Evolutionary conservation across 2,888 invertebrate genomes (phyloP), one percentile per base, ranked within the genome.

Genomic region (Oxystoma pomonae): DNA sequence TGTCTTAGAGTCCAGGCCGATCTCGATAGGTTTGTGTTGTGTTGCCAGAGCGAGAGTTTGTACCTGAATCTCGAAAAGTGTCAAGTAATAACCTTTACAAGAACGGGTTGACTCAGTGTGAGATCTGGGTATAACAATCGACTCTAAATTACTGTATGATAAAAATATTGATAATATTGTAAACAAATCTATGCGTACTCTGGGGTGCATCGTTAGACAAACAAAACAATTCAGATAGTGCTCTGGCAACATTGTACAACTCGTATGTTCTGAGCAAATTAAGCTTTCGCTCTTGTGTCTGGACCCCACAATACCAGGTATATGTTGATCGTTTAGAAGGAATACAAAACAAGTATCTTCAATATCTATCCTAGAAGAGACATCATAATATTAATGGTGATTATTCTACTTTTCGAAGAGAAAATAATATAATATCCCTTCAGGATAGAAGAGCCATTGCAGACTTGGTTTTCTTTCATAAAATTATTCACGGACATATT

Each of bases 81-180:
- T 35, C 35, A 35, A 35, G 12, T 12, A 7, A 35, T 35, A 35
- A 35, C 35, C 12, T 35, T 35, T 35, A 35, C 35, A 35, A 35
- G 35, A 35, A 35, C 3, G 12, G 12, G 5, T 35, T 7, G 12
- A 35, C 35, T 12, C 35, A 35, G 35, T 7, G 35, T 35, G 35
- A 3, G 12, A 12, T 35, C 35, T 35, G n/a, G n/a, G n/a, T n/a
- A n/a, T n/a, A n/a, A n/a, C n/a, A n/a, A n/a, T n/a, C 35, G 53
- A 53, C 53, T 53, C 53, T 9, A 53, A 53, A 53, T 9, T 53
- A 16, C 7, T 53, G 7, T 53, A 9, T 53, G 53, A n/a, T 5
- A 19, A 53, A 5, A 53, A 53, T n/a, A n/a, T 53, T 53, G 19
- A 53, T 9, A 53, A 53, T n/a, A 53, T 53, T 53, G 53, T n/a